Base-by-base conservation (phyloP, 2,113 vertebrate genomes). In the Geothlypis trichas region DNA sequence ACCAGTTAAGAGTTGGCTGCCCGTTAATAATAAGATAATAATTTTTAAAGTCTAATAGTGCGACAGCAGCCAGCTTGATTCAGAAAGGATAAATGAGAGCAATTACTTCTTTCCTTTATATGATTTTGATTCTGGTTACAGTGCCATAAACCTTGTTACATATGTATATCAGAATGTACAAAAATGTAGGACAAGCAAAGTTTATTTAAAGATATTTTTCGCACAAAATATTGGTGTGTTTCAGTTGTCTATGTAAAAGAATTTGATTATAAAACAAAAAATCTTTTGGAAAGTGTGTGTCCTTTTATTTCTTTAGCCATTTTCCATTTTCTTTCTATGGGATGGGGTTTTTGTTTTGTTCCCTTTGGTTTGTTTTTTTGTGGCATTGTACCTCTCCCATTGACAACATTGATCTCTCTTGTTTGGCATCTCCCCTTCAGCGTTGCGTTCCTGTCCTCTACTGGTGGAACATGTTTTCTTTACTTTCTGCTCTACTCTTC, bases 151-250 rank as follows among this genome's bases (percentile, higher is more conserved):
- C 96, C 97, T 98, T 98, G 98, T 98, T 98, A 98, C 97, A 97
- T 98, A 98, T 98, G 96, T 98, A 98, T 98, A 97, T 98, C 97
- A 97, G 98, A 98, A 97, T 98, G 97, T 98, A 97, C 96, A 98
- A 96, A 98, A 97, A 97, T 87, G 23, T 84, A 95, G 79, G 95
- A 87, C 73, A 55, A 97, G 96, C 91, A 97, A 98, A 97, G 96
- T 98, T 98, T 98, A 98, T 98, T 98, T 98, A 98, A 98, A 97
- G 98, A 97, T 98, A 98, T 98, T 98, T 98, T 98, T 98, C 96
- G 85, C 98, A 98, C 98, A 98, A 98, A 97, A 97, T 96, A 92
- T 96, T 96, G 87, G 96, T 97, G 98, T 98, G 97, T 97, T 98
- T 98, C 97, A 96, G 97, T 98, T 98, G 97, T 98, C 98, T 97